Conservation (phyloP, 2,888 invertebrate genomes). For the Lepeophtheirus nordmannii region DNA sequence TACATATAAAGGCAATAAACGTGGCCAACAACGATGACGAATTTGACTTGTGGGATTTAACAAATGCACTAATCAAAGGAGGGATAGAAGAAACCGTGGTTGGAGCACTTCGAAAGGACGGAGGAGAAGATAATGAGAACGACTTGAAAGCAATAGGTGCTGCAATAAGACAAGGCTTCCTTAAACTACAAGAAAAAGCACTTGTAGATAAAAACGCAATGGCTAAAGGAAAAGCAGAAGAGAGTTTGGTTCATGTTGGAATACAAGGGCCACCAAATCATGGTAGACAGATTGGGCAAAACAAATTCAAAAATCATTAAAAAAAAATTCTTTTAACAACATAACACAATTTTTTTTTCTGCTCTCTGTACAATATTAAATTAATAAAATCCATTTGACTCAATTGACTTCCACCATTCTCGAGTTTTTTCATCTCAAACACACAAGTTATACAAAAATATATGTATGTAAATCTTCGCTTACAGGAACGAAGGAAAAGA, state of each 20-base stretch:
- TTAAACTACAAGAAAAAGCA: neutral
- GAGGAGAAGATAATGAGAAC: neutral
- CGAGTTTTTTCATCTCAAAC: no score
- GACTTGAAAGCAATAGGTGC: neutral
- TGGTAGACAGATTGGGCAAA: conserved; percentile 8
- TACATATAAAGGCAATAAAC: no score
- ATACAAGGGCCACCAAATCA: neutral
- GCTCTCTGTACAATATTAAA: no score
- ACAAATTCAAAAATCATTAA: neutral
- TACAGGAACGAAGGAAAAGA: no score
- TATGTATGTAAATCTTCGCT: no score
- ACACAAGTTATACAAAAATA: no score
- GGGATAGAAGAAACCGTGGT: neutral
- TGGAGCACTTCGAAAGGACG: neutral
- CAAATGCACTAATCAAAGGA: neutral
- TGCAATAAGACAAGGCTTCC: neutral
- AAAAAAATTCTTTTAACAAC: neutral
- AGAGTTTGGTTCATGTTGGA: neutral
- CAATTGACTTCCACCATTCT: no score
- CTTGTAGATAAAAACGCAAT: neutral
- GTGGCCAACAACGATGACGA: neutral
- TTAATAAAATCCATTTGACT: no score
- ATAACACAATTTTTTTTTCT: neutral
- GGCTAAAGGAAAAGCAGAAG: neutral
- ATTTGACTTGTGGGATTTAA: neutral